Percentiles rank a stretch among this genome's conserved stretches.
Conservation (phyloP, 2,113 vertebrate species). For the Odontophorus gujanensis region DNA sequence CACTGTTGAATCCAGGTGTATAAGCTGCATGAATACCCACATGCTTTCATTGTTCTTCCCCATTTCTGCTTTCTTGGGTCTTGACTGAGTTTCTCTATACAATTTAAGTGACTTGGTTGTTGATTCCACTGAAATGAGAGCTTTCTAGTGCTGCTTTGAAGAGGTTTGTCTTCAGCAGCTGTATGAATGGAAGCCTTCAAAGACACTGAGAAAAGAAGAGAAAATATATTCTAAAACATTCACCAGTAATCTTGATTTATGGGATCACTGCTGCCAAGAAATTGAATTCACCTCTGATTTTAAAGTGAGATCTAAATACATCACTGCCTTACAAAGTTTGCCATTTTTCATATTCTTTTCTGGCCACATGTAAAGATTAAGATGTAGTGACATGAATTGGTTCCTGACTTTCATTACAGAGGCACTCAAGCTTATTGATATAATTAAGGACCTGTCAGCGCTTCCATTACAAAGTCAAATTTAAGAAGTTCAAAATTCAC, state of each 20-base stretch:
- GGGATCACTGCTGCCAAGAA: not conserved
- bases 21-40: not conserved
- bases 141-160: not conserved
- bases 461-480: slow-evolving; percentile 25
- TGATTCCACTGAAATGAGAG: not conserved
- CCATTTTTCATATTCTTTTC: not conserved
- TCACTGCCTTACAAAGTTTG: not conserved
- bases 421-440: not conserved
- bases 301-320: not conserved
- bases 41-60: not conserved
- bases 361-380: not conserved
- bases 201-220: not conserved
- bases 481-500: slow-evolving; percentile 12
- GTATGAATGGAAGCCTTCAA: not conserved
- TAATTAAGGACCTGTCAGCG: slow-evolving; percentile 26
- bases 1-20: not conserved
- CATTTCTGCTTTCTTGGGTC: not conserved
- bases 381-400: not conserved
- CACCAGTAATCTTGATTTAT: not conserved
- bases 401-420: slow-evolving; percentile 4
- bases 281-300: not conserved
- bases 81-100: not conserved
- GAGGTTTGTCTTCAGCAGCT: not conserved
- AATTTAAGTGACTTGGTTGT: not conserved
- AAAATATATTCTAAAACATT: not conserved